Percentiles rank a stretch among this genome's conserved stretches.
phyloP scores from a whole-genome alignment of 2,797 vertebrate species.

The Lutjanus argentimaculatus region DNA sequence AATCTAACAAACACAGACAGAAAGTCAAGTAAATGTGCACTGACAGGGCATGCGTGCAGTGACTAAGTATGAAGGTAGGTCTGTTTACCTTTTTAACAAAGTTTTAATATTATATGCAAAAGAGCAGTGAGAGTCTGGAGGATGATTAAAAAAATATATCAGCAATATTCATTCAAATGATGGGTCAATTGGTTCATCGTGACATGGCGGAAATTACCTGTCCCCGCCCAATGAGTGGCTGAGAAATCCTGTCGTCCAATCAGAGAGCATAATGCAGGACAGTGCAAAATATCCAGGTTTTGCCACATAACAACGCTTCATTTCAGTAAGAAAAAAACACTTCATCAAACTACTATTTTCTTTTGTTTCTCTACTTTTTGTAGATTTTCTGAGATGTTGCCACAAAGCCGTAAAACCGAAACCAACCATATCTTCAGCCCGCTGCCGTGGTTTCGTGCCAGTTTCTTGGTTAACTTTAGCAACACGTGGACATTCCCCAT shows the following conservation, averaged over 20 bases:
- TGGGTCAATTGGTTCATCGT: background rate
- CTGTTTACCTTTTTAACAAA: background rate
- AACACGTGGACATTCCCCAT: slow-evolving; percentile 2
- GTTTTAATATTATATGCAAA: background rate
- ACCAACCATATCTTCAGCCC: slow-evolving; percentile 11
- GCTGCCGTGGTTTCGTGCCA: slow-evolving; percentile 4
- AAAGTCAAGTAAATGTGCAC: background rate
- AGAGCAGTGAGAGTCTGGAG: background rate
- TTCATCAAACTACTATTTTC: too few species aligned
- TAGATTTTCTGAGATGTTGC: background rate
- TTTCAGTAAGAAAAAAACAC: too few species aligned
- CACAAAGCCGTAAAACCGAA: background rate
- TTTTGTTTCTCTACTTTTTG: background rate
- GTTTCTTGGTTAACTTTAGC: slow-evolving; percentile 23
- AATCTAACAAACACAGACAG: background rate
- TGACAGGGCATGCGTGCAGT: background rate
- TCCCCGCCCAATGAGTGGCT: background rate
- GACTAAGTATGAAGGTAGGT: too few species aligned
- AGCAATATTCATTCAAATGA: background rate
- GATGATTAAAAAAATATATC: background rate
- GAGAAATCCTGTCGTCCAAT: background rate
- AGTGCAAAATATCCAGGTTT: background rate
- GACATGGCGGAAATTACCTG: background rate
- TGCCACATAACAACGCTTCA: too few species aligned
- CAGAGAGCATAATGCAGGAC: background rate